These are phyloP conservation scores for Temnopleurus reevesii DNA, from an alignment of 53 echinoderm and acorn worm species.

Conservation along the genomic window DNA sequence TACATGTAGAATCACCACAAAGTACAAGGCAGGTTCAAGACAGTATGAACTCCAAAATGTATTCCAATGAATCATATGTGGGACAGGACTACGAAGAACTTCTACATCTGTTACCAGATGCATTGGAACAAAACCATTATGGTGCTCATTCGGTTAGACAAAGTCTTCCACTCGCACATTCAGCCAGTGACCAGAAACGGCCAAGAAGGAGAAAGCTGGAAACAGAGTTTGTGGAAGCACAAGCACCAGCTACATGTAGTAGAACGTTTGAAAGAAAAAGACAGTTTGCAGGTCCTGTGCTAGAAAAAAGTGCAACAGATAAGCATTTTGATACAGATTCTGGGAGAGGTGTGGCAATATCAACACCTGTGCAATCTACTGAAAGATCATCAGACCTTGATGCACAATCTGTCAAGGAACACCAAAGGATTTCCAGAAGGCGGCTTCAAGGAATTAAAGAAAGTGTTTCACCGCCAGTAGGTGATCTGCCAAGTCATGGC, in stretches of 20 bases:
- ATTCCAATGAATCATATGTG: background rate
- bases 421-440: background rate
- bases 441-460: slow-evolving; percentile 2
- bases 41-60: background rate
- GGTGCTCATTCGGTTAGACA: background rate
- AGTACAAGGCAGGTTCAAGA: background rate
- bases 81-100: background rate
- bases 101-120: background rate
- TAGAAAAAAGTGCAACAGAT: background rate
- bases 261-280: background rate
- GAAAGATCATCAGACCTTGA: background rate
- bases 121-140: background rate
- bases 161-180: background rate
- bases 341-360: background rate
- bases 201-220: slow-evolving; percentile 25
- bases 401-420: background rate
- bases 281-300: background rate
- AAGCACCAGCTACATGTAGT: background rate
- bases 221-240: background rate
- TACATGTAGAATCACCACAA: background rate
- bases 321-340: background rate
- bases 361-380: background rate
- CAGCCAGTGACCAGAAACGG: background rate
- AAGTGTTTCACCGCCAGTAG: too few species aligned
- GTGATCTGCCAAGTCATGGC: too few species aligned